Evolutionary conservation across 2,113 vertebrate species (phyloP), one percentile per base, ranked within the genome.

Genomic region (Nyctibius bracteatus): DNA sequence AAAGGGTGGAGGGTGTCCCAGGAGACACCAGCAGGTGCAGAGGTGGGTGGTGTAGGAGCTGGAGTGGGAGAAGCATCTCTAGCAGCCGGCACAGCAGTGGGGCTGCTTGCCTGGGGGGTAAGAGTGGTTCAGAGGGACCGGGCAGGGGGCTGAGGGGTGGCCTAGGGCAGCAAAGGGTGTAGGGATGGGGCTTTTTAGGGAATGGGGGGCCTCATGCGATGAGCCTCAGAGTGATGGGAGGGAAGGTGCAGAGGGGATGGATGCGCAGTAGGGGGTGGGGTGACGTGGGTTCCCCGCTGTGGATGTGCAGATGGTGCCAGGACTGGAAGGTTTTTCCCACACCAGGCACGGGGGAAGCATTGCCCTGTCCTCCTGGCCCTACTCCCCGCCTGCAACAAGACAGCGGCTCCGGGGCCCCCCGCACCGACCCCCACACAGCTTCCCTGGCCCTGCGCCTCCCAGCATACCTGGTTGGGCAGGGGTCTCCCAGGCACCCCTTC

Each of bases 301-400:
- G n/a, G n/a, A n/a, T n/a, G n/a, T n/a, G n/a, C n/a, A n/a, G n/a
- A n/a, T n/a, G n/a, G n/a, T n/a, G n/a, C n/a, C n/a, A n/a, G n/a
- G n/a, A n/a, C 39, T 35, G 24, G 12, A 63, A 41, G 33, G 43
- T 14, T 46, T 59, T 46, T 59, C 41, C 41, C 33, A 46, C 72
- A 35, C 14, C 43, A 30, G 43, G 43, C 33, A 30, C 14, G 35
- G 19, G 33, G 43, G 41, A 46, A 59, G 25, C 33, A 15, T 47
- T 2, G 8, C 43, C 10, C 41, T 0, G 2, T 58, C 70, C 12
- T n/a, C n/a, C n/a, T n/a, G n/a, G n/a, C n/a, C n/a, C n/a, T n/a
- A n/a, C n/a, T n/a, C n/a, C n/a, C n/a, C n/a, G n/a, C n/a, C n/a
- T n/a, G n/a, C n/a, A n/a, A n/a, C n/a, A n/a, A n/a, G n/a, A n/a